A percentile compares a stretch with the other conserved stretches of the same genome.
phyloP scores from a whole-genome alignment of 35 echinoderm and acorn worm species.

The Anneissia japonica region DNA sequence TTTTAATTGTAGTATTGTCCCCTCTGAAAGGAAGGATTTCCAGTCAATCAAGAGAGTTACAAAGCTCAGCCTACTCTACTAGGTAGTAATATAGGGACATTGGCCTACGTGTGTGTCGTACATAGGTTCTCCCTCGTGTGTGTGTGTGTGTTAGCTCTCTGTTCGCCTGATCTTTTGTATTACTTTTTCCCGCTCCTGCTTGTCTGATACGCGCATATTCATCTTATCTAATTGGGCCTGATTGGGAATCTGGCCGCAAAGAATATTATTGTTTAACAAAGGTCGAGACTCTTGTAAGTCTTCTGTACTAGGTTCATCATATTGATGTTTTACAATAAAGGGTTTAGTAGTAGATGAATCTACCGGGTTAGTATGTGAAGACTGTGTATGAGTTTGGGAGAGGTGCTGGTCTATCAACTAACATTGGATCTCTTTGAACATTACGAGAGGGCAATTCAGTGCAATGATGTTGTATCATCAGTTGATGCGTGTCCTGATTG shows the following conservation, averaged over 20 bases:
- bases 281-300: background rate
- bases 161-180: no score
- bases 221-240: background rate
- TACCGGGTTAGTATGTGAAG: background rate
- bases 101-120: no score
- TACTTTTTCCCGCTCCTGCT: no score
- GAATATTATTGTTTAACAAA: background rate
- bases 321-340: background rate
- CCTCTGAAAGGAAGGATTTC: no score
- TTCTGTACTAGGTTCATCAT: background rate
- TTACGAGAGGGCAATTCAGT: background rate
- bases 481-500: background rate
- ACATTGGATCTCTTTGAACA: background rate
- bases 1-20: no score
- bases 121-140: no score
- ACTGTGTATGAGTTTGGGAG: background rate
- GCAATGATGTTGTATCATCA: background rate
- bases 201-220: no score
- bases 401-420: background rate
- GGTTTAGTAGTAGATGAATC: background rate
- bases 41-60: no score
- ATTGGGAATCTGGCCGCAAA: background rate
- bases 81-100: no score
- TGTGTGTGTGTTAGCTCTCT: no score
- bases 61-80: no score